These are phyloP conservation scores for Anhinga anhinga DNA, from an alignment of 2,113 vertebrate species.

Conservation along the genomic window DNA sequence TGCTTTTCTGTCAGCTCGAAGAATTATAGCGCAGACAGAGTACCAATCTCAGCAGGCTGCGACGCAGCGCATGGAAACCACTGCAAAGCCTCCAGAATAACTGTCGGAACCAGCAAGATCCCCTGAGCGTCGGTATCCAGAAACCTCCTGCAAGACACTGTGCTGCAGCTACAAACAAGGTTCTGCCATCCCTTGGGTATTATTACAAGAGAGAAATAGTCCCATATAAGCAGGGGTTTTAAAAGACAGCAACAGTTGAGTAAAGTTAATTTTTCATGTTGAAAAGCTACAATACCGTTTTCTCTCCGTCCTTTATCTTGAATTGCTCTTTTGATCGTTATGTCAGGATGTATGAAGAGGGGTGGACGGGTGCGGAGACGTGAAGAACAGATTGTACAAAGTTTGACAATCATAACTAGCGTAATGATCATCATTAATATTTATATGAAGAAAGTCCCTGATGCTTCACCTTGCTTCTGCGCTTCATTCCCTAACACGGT, in stretches of 20 bases:
- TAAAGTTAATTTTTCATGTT: not conserved
- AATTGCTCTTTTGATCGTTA: not conserved
- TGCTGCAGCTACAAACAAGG: not conserved
- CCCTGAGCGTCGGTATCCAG: not conserved
- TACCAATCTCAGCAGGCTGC: not conserved
- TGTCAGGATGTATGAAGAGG: not conserved
- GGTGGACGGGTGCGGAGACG: rapidly evolving
- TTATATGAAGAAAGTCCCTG: not conserved
- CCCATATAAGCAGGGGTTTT: not conserved
- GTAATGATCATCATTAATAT: not conserved
- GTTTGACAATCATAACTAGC: not conserved
- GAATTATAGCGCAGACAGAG: not conserved
- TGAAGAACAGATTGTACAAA: not conserved
- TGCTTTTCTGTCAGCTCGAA: not conserved
- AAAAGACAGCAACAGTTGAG: not conserved
- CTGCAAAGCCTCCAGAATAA: not conserved
- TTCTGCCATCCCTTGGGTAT: not conserved
- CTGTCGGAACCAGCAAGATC: not conserved
- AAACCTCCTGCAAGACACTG: not conserved
- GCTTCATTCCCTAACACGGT: not conserved
- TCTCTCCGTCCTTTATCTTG: not conserved
- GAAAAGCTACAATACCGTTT: not conserved
- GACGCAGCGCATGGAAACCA: not conserved
- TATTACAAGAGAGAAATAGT: not conserved
- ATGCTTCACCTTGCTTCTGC: not conserved